phyloP scores from a whole-genome alignment of 2,113 vertebrate genomes.

The Lonchura striata region DNA sequence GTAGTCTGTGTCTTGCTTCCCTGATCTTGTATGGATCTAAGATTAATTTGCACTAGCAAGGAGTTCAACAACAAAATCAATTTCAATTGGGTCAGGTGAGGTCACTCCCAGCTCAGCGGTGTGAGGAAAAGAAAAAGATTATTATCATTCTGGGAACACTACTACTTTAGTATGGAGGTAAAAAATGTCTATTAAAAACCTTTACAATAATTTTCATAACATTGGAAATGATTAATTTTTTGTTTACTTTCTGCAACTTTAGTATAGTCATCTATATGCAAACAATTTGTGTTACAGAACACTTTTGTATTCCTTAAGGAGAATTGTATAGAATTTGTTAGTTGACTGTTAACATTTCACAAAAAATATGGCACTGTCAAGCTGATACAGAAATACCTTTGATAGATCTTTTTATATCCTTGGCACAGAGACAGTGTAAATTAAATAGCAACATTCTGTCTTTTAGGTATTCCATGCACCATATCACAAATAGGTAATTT shows the following conservation, averaged over 20 bases:
- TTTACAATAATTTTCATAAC: slow-evolving; percentile 62
- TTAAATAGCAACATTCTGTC: neutral
- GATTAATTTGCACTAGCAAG: slow-evolving; percentile 84
- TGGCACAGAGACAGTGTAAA: slow-evolving; percentile 2
- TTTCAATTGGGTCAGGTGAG: slow-evolving; percentile 88
- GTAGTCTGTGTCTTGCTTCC: slow-evolving; percentile 74
- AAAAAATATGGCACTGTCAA: neutral
- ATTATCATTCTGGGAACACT: slow-evolving; percentile 79
- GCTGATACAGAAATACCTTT: neutral
- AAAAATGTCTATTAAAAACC: slow-evolving; percentile 16
- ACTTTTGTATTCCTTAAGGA: neutral
- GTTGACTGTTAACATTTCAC: neutral
- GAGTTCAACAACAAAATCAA: slow-evolving; percentile 92
- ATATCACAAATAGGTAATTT: neutral
- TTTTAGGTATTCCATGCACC: neutral
- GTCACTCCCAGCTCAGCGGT: slow-evolving; percentile 78
- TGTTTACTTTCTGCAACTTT: neutral
- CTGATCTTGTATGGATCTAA: slow-evolving; percentile 80
- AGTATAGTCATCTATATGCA: neutral
- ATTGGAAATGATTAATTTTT: neutral
- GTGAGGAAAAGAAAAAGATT: slow-evolving; percentile 82
- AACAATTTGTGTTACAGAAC: neutral
- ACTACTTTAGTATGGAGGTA: slow-evolving; percentile 18
- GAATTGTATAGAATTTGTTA: neutral
- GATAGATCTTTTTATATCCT: neutral